Conservation (phyloP, 2,888 invertebrate species). For the Cephus pulcher region DNA sequence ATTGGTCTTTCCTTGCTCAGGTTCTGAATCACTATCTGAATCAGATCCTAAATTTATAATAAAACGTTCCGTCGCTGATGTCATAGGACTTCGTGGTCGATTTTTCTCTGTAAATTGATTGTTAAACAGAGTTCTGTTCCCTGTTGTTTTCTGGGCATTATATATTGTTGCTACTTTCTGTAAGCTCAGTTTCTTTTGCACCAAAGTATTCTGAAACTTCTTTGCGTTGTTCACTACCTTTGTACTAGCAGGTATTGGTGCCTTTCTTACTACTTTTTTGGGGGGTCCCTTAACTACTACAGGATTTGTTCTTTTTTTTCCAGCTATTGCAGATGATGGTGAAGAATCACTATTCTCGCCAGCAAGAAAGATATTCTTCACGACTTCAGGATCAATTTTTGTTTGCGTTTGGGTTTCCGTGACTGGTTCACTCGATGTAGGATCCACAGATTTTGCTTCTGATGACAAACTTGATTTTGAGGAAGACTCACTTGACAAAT, state of each 20-base stretch:
- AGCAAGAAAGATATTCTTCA: background rate
- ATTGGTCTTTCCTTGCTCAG: constrained; percentile 24
- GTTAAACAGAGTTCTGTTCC: constrained; percentile 36
- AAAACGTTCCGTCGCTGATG: constrained; percentile 43
- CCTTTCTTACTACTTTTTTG: constrained; percentile 47
- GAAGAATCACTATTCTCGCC: background rate
- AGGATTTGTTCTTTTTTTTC: constrained; percentile 31
- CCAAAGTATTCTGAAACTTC: constrained; percentile 48
- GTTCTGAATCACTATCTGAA: constrained; percentile 56
- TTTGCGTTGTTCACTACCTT: constrained; percentile 58
- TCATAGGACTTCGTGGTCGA: constrained; percentile 37
- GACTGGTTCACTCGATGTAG: background rate
- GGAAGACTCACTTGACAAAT: background rate
- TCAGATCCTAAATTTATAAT: constrained; percentile 58
- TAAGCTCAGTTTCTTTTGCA: constrained; percentile 47
- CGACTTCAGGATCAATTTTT: background rate
- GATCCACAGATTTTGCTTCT: background rate
- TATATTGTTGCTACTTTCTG: constrained; percentile 40
- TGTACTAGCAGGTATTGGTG: constrained; percentile 44
- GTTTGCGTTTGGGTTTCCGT: background rate
- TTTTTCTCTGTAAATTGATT: constrained; percentile 37
- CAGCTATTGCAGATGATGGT: background rate
- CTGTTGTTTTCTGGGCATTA: constrained; percentile 30
- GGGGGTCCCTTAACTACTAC: constrained; percentile 26
- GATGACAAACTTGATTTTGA: background rate